Evolutionary conservation across 2,888 invertebrate species (phyloP).

Genomic region (Melipona beecheii): DNA sequence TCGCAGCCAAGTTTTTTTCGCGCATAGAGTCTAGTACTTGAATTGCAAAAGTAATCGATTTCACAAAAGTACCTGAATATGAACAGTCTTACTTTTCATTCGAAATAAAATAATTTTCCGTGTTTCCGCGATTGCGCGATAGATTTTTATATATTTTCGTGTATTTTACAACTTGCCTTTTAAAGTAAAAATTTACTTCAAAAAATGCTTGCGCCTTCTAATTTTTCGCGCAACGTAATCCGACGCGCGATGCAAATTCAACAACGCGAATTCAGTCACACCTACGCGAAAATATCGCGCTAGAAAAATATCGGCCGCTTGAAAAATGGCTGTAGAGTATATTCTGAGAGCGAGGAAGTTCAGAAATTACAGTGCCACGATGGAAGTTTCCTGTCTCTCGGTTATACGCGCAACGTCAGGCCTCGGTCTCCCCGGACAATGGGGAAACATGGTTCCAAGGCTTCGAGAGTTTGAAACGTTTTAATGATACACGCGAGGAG

Average conservation of each 20-base stretch:
- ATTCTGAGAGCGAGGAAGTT: neutral
- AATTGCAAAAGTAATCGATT: too few species aligned
- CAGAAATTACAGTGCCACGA: constrained; percentile 5
- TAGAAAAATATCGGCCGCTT: neutral
- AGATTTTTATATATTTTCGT: too few species aligned
- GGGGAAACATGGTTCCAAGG: constrained; percentile 24
- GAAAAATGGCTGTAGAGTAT: neutral
- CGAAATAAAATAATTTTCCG: too few species aligned
- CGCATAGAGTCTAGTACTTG: neutral
- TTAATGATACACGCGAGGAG: constrained; percentile 42
- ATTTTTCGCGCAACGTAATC: too few species aligned
- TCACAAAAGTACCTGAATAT: too few species aligned
- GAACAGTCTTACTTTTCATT: too few species aligned
- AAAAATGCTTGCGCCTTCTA: neutral
- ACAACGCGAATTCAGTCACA: neutral
- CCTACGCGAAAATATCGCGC: neutral
- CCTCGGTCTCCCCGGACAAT: constrained; percentile 18
- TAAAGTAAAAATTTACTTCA: too few species aligned
- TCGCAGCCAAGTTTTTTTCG: too few species aligned
- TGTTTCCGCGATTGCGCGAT: too few species aligned
- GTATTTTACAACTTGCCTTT: too few species aligned
- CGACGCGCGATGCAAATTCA: neutral
- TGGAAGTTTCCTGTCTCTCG: constrained; percentile 19
- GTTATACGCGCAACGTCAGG: neutral
- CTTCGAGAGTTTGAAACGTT: constrained; percentile 36